A percentile compares a stretch with the other conserved stretches of the same genome.
Evolutionary conservation across 2,888 invertebrate genomes (phyloP).

Genomic region (Mythimna lalbum): DNA sequence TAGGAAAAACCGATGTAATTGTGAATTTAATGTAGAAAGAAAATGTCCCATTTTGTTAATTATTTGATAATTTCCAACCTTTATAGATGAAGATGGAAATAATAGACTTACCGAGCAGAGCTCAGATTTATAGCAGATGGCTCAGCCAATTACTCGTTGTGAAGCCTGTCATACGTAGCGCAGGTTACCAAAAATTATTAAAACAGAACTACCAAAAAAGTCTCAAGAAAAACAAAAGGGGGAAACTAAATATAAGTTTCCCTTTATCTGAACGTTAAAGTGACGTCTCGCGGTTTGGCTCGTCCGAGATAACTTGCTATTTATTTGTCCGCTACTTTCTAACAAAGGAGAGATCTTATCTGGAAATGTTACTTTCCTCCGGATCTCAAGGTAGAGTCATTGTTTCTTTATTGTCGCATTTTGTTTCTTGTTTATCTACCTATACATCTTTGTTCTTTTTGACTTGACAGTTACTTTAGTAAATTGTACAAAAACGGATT

Average conservation of each 20-base stretch:
- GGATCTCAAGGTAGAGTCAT: constrained; percentile 58
- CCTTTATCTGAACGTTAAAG: constrained; percentile 73
- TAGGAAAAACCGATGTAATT: too few species aligned
- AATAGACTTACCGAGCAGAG: not conserved
- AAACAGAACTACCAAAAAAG: constrained; percentile 23
- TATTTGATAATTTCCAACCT: too few species aligned
- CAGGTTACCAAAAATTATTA: not conserved
- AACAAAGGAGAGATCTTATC: constrained; percentile 72
- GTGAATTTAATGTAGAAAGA: too few species aligned
- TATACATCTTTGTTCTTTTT: constrained; percentile 24
- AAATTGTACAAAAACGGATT: not conserved
- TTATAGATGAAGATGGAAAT: too few species aligned
- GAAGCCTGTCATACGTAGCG: not conserved
- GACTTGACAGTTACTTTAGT: constrained; percentile 1
- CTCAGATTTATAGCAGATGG: not conserved
- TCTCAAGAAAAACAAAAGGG: constrained; percentile 65
- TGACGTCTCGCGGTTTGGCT: constrained; percentile 78
- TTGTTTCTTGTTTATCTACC: constrained; percentile 38
- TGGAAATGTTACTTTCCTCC: constrained; percentile 65
- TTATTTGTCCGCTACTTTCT: constrained; percentile 78
- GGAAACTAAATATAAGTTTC: constrained; percentile 63
- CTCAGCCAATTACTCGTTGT: not conserved
- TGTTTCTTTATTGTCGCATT: constrained; percentile 58
- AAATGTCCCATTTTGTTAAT: too few species aligned
- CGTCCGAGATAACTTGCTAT: constrained; percentile 80